Percentiles rank a stretch among this genome's conserved stretches.
phyloP scores from a whole-genome alignment of 2,797 vertebrate genomes.

The Epinephelus malabaricus region DNA sequence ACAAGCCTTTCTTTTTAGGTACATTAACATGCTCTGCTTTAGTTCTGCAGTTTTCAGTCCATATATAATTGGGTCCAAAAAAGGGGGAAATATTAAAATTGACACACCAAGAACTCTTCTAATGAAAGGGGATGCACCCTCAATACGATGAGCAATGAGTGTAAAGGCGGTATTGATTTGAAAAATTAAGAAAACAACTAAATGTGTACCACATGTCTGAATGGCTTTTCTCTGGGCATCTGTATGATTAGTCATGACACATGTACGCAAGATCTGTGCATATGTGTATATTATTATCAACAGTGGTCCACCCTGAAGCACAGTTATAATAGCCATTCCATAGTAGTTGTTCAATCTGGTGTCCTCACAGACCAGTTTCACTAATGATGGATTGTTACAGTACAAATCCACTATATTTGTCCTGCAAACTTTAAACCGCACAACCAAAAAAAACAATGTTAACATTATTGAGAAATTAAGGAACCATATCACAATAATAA shows the following conservation, averaged over 20 bases:
- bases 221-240: conserved; percentile 77
- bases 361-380: conserved; percentile 79
- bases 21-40: conserved; percentile 34
- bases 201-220: conserved; percentile 81
- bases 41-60: conserved; percentile 84
- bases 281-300: conserved; percentile 85
- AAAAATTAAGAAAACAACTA: conserved; percentile 73
- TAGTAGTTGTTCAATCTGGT: conserved; percentile 78
- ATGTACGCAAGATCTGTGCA: conserved; percentile 81
- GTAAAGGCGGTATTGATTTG: conserved; percentile 63
- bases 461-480: too few relatives aligned
- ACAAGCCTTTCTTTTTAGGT: conserved; percentile 48
- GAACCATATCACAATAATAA: conserved; percentile 38
- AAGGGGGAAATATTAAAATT: conserved; percentile 77
- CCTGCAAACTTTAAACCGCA: conserved; percentile 66
- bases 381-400: conserved; percentile 83
- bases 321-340: conserved; percentile 64
- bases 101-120: conserved; percentile 75
- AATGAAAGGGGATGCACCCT: conserved; percentile 44
- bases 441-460: conserved; percentile 40
- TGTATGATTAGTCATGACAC: conserved; percentile 63
- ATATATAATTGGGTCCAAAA: conserved; percentile 85
- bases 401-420: conserved; percentile 74
- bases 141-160: conserved; percentile 70
- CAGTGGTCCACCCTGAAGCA: conserved; percentile 61